phyloP scores from a whole-genome alignment of 2,113 vertebrate genomes.

The Colossoma macropomum region DNA sequence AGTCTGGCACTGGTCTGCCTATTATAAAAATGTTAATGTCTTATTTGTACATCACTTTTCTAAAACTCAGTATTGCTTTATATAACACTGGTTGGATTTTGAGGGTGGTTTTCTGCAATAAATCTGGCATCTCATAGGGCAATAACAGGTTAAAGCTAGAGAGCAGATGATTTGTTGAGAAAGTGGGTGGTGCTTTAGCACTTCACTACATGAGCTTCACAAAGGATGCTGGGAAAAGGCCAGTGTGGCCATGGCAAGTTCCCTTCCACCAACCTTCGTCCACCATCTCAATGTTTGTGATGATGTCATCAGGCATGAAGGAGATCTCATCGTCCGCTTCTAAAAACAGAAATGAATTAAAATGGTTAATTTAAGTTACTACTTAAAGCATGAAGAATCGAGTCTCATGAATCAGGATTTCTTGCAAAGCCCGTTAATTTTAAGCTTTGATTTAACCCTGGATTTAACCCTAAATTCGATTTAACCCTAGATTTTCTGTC shows the following conservation, averaged over 20 bases:
- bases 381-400: no score
- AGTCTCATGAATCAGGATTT: no score
- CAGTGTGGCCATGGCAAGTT: constrained; percentile 76
- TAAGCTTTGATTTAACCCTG: no score
- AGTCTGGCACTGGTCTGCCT: no score
- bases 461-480: no score
- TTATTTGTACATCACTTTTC: no score
- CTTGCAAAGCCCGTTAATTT: no score
- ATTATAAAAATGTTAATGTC: no score
- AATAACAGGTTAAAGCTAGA: background rate
- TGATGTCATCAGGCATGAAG: constrained; percentile 87
- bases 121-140: background rate
- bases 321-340: constrained; percentile 92
- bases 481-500: no score
- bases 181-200: background rate
- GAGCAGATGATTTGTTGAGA: no score
- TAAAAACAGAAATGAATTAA: constrained; percentile 59
- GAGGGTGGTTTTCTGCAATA: background rate
- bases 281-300: constrained; percentile 92
- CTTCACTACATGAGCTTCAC: constrained; percentile 80
- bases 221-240: constrained; percentile 92
- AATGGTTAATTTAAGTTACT: background rate
- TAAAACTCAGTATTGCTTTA: no score
- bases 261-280: constrained; percentile 96
- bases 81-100: background rate